Percentiles rank a stretch among this genome's conserved stretches.
Conservation (phyloP, 2,888 invertebrate species). For the Ornithoptera alexandrae region DNA sequence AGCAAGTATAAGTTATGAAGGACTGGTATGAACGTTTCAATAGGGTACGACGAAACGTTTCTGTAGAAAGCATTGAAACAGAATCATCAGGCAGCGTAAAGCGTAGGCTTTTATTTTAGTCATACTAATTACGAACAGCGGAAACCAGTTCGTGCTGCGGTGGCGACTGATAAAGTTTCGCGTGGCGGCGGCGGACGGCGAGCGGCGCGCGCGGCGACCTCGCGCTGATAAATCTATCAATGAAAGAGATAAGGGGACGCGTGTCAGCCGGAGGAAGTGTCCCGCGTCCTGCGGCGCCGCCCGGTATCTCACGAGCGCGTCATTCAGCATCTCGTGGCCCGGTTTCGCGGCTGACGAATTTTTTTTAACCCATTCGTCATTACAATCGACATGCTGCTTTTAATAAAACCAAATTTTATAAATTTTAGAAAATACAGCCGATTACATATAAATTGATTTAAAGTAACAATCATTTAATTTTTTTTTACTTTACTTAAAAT, state of each 20-base stretch:
- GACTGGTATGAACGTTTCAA: too few relatives aligned
- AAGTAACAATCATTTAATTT: too few relatives aligned
- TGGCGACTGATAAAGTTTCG: constrained; percentile 11
- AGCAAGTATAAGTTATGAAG: too few relatives aligned
- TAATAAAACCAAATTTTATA: too few relatives aligned
- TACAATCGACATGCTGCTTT: not conserved
- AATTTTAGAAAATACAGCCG: too few relatives aligned
- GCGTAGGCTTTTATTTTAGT: not conserved
- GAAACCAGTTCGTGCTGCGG: constrained; percentile 6
- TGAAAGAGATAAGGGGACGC: constrained; percentile 74
- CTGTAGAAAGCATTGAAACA: too few relatives aligned
- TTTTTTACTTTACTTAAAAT: too few relatives aligned
- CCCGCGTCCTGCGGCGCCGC: constrained; percentile 59
- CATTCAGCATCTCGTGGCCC: constrained; percentile 31
- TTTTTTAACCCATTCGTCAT: not conserved
- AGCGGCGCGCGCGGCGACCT: constrained; percentile 53
- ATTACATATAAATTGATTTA: too few relatives aligned
- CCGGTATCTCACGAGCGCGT: constrained; percentile 42
- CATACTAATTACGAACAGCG: not conserved
- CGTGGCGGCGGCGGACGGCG: constrained; percentile 41
- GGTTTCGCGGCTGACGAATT: constrained; percentile 8
- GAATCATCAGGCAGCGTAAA: not conserved
- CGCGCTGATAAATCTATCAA: constrained; percentile 77
- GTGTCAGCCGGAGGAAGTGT: constrained; percentile 72
- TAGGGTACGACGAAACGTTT: too few relatives aligned